Conservation (phyloP, 1,140 invertebrate genomes). For the Archivesica marissinica region DNA sequence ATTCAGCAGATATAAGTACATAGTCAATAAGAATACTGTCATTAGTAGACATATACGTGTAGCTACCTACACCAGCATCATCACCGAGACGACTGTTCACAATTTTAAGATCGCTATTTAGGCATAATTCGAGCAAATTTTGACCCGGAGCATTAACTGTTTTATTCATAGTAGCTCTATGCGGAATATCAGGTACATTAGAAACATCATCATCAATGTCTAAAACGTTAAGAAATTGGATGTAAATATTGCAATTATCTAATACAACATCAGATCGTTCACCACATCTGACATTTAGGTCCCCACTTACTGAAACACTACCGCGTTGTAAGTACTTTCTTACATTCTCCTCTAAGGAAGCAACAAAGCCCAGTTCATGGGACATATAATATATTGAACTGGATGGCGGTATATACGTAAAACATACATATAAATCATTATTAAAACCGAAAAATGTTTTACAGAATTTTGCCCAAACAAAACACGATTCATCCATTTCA, state of each 20-base stretch:
- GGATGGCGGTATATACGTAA: background rate
- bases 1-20: background rate
- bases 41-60: background rate
- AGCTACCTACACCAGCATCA: background rate
- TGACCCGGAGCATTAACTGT: background rate
- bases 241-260: background rate
- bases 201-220: background rate
- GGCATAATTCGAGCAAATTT: slow-evolving; percentile 2
- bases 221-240: background rate
- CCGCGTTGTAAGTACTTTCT: background rate
- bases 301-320: background rate
- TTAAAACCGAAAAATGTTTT: background rate
- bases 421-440: slow-evolving; percentile 15
- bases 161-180: slow-evolving; percentile 5
- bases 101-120: background rate
- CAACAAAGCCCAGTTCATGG: background rate
- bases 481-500: background rate
- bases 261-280: background rate
- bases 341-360: background rate
- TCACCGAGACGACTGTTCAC: slow-evolving; percentile 14
- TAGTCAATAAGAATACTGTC: slow-evolving; percentile 23
- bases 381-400: background rate
- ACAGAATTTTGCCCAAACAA: background rate
- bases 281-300: slow-evolving; percentile 11
- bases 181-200: background rate